A percentile compares a stretch with the other conserved stretches of the same genome.
These are phyloP conservation scores for Myotis planiceps DNA, from an alignment of 2,797 vertebrate species.

Conservation along the genomic window DNA sequence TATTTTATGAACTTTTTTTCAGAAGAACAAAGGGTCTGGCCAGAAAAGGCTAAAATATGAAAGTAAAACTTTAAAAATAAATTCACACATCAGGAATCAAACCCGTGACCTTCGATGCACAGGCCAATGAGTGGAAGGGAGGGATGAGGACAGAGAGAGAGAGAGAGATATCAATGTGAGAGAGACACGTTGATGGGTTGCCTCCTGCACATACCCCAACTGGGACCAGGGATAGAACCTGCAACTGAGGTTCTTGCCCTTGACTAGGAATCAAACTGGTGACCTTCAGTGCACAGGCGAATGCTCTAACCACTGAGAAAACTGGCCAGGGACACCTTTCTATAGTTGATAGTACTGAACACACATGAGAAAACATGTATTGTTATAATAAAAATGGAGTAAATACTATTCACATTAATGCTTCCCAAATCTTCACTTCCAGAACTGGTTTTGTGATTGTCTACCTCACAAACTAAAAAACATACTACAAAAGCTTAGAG, in stretches of 20 bases:
- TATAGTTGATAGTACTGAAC: neutral
- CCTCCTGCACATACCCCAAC: too few relatives aligned
- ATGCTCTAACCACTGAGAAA: neutral
- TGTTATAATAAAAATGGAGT: neutral
- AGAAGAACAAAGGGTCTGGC: neutral
- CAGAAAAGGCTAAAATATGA: constrained; percentile 37
- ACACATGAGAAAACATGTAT: neutral
- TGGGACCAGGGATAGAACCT: too few relatives aligned
- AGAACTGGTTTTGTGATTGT: neutral
- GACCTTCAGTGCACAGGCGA: too few relatives aligned
- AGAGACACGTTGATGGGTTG: too few relatives aligned
- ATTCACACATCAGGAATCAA: neutral
- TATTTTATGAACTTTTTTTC: neutral
- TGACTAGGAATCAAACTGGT: too few relatives aligned
- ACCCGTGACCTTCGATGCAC: too few relatives aligned
- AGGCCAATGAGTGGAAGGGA: too few relatives aligned
- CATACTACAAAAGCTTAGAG: neutral
- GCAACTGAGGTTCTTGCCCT: too few relatives aligned
- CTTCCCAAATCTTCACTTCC: neutral
- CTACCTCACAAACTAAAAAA: neutral
- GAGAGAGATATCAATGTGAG: too few relatives aligned
- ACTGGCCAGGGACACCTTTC: neutral
- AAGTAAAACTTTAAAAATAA: constrained; percentile 53
- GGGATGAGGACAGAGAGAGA: too few relatives aligned
- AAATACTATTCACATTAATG: neutral